Base-by-base conservation (phyloP, 2,888 invertebrate species). In the Palloptera scutellata region DNA sequence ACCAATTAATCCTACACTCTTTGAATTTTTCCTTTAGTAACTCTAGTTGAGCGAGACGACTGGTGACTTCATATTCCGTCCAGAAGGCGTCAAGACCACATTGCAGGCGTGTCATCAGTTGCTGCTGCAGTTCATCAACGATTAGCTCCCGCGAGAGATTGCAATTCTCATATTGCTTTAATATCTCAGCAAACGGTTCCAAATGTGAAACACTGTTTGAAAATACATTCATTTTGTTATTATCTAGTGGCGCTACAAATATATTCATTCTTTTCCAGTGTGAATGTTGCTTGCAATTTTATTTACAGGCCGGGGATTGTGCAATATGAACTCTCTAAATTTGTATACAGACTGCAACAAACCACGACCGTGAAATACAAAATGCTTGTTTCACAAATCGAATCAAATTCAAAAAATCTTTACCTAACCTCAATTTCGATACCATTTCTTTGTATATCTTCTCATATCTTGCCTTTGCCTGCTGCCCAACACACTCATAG, bases 281-380 rank as follows among this genome's bases (percentile, higher is more conserved):
- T 45, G 42, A 68, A 63, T 69, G 76, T 64, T 73, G 77, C 61
- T 58, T 40, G 72, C 69, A 71, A 64, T 64, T 52, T 51, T 66
- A 76, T 79, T 79, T 76, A 76, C 77, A 77, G 79, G 79, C 79
- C 79, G 79, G 78, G 79, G 78, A 76, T 78, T 76, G 79, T 80
- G 79, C 79, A 80, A 80, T 79, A 70, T 78, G 77, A 73, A 54
- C 62, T 17, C 43, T 48, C 59, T 52, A 57, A 59, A 58, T 58
- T 19, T 64, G 1, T 40, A 70, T 54, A 68, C 43, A 77, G 75
- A 79, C 78, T 77, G 77, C 78, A 64, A 76, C 75, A 78, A 74
- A 5, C 76, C 78, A 78, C 77, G 74, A 61, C 77, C 78, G 67
- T 63, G 68, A 78, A 79, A 78, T 74, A 73, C 15, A 61, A 68